Conservation (phyloP, 2,888 invertebrate genomes). For the Ommatoiulus sabulosus region DNA sequence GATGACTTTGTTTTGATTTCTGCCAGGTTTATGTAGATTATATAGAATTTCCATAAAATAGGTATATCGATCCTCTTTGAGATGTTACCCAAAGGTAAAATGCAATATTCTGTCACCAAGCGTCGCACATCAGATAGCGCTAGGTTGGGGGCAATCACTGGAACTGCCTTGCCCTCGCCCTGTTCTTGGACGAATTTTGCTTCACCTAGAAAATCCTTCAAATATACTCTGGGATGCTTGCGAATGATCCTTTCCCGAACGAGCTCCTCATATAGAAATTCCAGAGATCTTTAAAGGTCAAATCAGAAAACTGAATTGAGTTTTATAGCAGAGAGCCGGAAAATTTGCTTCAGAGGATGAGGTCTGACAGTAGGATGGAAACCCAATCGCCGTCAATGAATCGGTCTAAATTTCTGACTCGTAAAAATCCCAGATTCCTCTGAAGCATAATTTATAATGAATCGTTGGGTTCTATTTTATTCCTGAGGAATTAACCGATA, state of each 20-base stretch:
- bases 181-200: conserved; percentile 72
- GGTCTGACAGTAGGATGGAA: too few relatives aligned
- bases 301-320: not conserved
- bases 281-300: conserved; percentile 72
- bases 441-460: not conserved
- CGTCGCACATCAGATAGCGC: conserved; percentile 86
- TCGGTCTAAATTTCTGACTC: too few relatives aligned
- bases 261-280: conserved; percentile 92
- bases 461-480: not conserved
- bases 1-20: too few relatives aligned
- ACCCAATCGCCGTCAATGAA: too few relatives aligned
- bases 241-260: conserved; percentile 91
- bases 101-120: conserved; percentile 86
- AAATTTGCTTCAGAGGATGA: too few relatives aligned
- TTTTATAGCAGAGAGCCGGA: too few relatives aligned
- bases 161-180: conserved; percentile 71
- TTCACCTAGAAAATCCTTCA: conserved; percentile 84
- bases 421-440: not conserved
- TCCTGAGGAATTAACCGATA: not conserved
- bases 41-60: not conserved
- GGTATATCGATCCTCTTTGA: not conserved
- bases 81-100: conserved; percentile 80
- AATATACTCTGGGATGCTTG: conserved; percentile 76
- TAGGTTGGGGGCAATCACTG: conserved; percentile 67
- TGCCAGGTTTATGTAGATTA: too few relatives aligned